phyloP scores from a whole-genome alignment of 2,113 vertebrate genomes.

The Myotis brandtii region DNA sequence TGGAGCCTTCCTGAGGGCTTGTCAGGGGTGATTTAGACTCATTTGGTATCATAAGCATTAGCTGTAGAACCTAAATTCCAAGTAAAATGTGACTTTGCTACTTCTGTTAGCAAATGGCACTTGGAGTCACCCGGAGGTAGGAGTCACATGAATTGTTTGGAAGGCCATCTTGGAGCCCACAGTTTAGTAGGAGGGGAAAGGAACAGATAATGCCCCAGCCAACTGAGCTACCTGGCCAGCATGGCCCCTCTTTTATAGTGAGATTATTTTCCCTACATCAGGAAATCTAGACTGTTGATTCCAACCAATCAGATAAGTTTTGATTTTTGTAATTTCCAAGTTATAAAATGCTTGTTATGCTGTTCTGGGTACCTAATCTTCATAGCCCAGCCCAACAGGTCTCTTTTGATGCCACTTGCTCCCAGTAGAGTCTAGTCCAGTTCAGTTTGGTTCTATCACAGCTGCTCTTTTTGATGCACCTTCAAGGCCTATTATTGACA shows the following conservation, averaged over 20 bases:
- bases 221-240: not conserved
- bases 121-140: not conserved
- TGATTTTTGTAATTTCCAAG: not conserved
- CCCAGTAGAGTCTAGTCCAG: not conserved
- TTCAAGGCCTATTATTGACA: not conserved
- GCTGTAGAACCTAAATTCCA: not conserved
- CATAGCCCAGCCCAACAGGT: not conserved
- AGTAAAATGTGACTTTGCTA: not conserved
- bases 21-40: conserved; percentile 29
- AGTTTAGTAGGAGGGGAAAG: not conserved
- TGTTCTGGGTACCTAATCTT: not conserved
- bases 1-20: not conserved
- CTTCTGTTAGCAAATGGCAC: not conserved
- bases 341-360: not conserved
- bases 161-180: conserved; percentile 15
- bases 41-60: not conserved
- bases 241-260: not conserved
- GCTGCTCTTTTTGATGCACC: not conserved
- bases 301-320: not conserved
- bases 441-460: not conserved
- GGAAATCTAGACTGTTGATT: not conserved
- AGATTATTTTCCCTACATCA: not conserved
- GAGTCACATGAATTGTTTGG: not conserved
- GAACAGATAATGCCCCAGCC: not conserved
- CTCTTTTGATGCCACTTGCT: not conserved